A percentile compares a stretch with the other conserved stretches of the same genome.
phyloP scores from a whole-genome alignment of 2,113 vertebrate species.

The Salvator merianae region DNA sequence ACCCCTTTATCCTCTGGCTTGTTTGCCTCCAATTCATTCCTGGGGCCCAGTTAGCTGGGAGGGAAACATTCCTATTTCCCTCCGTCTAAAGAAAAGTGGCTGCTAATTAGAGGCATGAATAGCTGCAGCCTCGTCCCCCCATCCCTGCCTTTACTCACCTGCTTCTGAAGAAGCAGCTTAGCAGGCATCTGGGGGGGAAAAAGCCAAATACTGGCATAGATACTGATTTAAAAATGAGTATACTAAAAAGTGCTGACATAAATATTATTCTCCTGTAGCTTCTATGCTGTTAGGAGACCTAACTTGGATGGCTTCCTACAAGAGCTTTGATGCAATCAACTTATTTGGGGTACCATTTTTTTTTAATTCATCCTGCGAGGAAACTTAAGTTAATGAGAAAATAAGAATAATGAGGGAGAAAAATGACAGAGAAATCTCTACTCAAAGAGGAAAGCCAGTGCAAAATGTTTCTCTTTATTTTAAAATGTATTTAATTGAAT shows the following conservation, averaged over 20 bases:
- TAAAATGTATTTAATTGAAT: background rate
- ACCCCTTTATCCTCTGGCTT: constrained; percentile 30
- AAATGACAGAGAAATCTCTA: background rate
- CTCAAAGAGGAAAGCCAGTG: background rate
- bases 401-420: background rate
- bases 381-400: background rate
- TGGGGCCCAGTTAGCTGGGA: constrained; percentile 8
- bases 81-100: constrained; percentile 25
- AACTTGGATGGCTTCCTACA: background rate
- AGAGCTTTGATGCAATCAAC: background rate
- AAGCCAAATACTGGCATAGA: background rate
- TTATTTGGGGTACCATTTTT: background rate
- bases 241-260: background rate
- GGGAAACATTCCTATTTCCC: constrained; percentile 35
- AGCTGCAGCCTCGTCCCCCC: background rate
- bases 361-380: background rate
- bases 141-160: constrained; percentile 21
- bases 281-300: too few species aligned
- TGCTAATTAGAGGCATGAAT: constrained; percentile 28
- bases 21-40: constrained; percentile 38
- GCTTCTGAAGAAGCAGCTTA: constrained; percentile 11
- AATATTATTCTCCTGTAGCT: background rate
- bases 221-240: background rate
- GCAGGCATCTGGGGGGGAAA: background rate
- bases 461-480: background rate